A percentile compares a stretch with the other conserved stretches of the same genome.
Conservation (phyloP, 1,140 invertebrate species). For the Cydia fagiglandana region DNA sequence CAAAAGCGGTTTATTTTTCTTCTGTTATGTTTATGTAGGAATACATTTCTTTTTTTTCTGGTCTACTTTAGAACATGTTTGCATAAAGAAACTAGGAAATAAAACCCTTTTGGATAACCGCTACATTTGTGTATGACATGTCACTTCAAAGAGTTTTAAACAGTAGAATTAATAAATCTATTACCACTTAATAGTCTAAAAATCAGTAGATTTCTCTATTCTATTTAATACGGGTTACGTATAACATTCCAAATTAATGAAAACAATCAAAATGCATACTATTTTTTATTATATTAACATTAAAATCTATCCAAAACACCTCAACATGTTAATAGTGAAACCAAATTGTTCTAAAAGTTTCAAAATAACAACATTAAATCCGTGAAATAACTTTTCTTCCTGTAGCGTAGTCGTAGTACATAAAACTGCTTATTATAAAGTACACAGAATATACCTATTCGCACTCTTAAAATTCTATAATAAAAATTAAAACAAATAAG, state of each 20-base stretch:
- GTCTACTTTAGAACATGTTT: too few relatives aligned
- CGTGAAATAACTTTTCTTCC: too few relatives aligned
- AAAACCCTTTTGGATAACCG: neutral
- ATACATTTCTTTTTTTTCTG: too few relatives aligned
- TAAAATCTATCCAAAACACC: too few relatives aligned
- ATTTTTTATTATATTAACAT: too few relatives aligned
- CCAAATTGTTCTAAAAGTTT: too few relatives aligned
- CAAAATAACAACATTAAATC: too few relatives aligned
- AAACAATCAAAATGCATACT: neutral
- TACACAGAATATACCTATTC: conserved; percentile 17
- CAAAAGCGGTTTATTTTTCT: too few relatives aligned
- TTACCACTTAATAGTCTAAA: too few relatives aligned
- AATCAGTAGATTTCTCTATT: neutral
- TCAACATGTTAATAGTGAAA: too few relatives aligned
- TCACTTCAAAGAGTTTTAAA: neutral
- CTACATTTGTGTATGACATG: neutral
- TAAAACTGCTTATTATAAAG: conserved; percentile 31
- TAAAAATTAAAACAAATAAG: conserved; percentile 31
- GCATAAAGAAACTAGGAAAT: too few relatives aligned
- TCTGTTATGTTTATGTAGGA: too few relatives aligned
- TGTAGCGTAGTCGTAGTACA: neutral
- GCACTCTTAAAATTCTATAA: neutral
- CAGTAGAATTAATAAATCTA: neutral
- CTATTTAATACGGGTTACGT: neutral
- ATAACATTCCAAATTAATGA: neutral